Base-by-base conservation (phyloP, 2,888 invertebrate species). In the Pristionchus entomophagus region DNA sequence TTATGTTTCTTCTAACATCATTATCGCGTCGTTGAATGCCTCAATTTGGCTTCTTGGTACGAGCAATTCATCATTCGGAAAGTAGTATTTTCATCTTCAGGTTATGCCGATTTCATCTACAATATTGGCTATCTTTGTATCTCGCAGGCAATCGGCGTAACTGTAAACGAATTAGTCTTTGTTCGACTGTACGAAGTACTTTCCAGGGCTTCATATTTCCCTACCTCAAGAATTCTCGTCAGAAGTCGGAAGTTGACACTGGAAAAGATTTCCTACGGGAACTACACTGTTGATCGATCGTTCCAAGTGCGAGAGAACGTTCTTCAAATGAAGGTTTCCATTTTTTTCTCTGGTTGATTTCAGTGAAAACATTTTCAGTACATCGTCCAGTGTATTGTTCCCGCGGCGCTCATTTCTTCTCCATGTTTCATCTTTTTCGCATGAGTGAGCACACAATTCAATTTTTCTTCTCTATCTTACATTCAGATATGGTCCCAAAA, bases 221-320 rank as follows among this genome's bases (percentile, higher is more conserved):
- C 1, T 73, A 73, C 41, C 73, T 22, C 26, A 73, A 41, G 41
- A 73, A 73, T 14, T 22, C 38, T 14, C n/a, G 26, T 2, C 12
- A 22, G n/a, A 4, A 12, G 41, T 3, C 10, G 45, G n/a, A 35
- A 41, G 32, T 41, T 73, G 41, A 26, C 73, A 0, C 41, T 41
- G n/a, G 73, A 45, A 5, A 29, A 35, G 0, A 41, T 73, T 6
- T 6, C 73, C 0, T 73, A 41, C 26, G 41, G 41, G 1, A 41
- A 26, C 2, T 73, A 73, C 41, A 73, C 41, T 5, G 73, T 73
- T 8, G 73, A 45, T n/a, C 29, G 73, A 19, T 73, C 73, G 0
- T 73, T 73, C 5, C 73, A 73, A 73, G 73, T 73, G 3, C 22
- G 73, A 35, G 73, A 73, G 41, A 73, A 73, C 26, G 73, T 73